phyloP scores from a whole-genome alignment of 1,140 invertebrate genomes.

The Ylistrum balloti region DNA sequence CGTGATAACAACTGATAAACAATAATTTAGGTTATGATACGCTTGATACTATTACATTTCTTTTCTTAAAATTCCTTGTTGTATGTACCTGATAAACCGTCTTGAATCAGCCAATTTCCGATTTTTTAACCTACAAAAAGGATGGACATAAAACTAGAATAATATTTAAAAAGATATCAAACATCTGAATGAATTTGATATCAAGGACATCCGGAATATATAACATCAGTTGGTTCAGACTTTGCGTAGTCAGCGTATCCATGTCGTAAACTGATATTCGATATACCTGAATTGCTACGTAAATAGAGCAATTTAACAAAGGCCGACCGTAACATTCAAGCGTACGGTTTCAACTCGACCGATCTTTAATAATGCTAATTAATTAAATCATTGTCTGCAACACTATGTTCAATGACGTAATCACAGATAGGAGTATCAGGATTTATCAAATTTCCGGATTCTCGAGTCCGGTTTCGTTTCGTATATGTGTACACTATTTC shows the following conservation, averaged over 20 bases:
- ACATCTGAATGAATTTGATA: neutral
- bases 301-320: neutral
- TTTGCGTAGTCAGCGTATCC: neutral
- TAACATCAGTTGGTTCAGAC: neutral
- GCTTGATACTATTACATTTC: too few relatives aligned
- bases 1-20: too few relatives aligned
- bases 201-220: neutral
- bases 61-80: too few relatives aligned
- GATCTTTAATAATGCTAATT: neutral
- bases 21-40: too few relatives aligned
- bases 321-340: neutral
- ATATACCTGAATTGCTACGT: neutral
- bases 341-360: neutral
- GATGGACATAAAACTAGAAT: too few relatives aligned
- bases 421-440: neutral
- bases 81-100: too few relatives aligned
- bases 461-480: neutral
- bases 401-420: neutral
- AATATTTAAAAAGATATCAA: too few relatives aligned
- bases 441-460: neutral
- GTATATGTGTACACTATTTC: neutral
- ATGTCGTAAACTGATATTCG: neutral
- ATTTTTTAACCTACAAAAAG: too few relatives aligned
- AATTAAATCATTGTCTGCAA: neutral
- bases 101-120: too few relatives aligned